Percentiles rank a stretch among this genome's conserved stretches.
These are phyloP conservation scores for Drosophila ohnishii DNA, from an alignment of 1,140 invertebrate species.

Conservation along the genomic window DNA sequence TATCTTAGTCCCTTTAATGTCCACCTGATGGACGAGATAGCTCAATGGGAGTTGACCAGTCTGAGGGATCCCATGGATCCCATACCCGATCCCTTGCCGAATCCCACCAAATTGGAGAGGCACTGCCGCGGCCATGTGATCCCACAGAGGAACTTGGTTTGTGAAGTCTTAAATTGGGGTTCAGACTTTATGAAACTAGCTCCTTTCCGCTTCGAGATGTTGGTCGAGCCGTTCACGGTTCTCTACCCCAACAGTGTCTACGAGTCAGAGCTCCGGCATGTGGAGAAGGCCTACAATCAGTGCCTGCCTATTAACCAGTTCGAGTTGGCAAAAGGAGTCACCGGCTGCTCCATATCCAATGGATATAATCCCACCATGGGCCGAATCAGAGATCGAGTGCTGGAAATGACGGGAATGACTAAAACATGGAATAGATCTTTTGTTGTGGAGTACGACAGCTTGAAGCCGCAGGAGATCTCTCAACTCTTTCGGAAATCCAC, in stretches of 20 bases:
- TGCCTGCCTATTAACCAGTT: constrained; percentile 12
- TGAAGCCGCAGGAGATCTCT: constrained; percentile 12
- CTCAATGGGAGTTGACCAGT: constrained; percentile 2
- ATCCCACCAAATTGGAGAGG: background rate
- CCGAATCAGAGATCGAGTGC: constrained; percentile 1
- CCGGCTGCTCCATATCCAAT: constrained; percentile 38
- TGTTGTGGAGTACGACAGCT: constrained; percentile 28
- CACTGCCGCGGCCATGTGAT: constrained; percentile 16
- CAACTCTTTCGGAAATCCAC: constrained; percentile 1
- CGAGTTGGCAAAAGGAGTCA: background rate
- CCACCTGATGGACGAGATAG: constrained; percentile 13
- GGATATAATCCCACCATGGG: constrained; percentile 14
- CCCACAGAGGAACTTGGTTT: constrained; percentile 85
- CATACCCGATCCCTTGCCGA: background rate
- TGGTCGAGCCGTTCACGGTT: constrained; percentile 92
- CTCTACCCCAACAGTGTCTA: constrained; percentile 94
- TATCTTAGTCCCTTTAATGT: constrained; percentile 11
- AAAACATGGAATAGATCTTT: background rate
- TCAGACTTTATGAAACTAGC: constrained; percentile 90
- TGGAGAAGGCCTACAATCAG: constrained; percentile 85
- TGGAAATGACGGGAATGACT: constrained; percentile 41
- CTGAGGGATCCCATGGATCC: constrained; percentile 5
- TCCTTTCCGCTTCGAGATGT: constrained; percentile 94
- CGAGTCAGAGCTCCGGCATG: constrained; percentile 93
- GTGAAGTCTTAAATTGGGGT: constrained; percentile 88